phyloP scores from a whole-genome alignment of 2,888 invertebrate species.

The Odontocerum albicorne region DNA sequence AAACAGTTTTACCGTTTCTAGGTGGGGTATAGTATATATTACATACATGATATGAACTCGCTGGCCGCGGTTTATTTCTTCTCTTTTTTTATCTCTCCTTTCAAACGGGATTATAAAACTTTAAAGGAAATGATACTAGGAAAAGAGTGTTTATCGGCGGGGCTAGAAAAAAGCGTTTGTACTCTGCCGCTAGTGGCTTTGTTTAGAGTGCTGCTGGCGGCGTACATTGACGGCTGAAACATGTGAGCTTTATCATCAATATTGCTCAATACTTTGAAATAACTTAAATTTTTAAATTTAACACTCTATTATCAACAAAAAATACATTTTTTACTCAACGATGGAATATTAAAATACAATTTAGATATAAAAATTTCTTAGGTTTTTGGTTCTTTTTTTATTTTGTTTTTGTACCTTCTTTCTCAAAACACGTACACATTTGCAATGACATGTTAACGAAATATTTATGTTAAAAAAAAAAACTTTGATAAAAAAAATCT shows the following conservation, averaged over 20 bases:
- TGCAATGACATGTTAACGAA: too few relatives aligned
- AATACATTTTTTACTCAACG: too few relatives aligned
- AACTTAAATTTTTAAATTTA: neutral
- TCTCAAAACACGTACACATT: too few relatives aligned
- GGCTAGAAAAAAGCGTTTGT: conserved; percentile 30
- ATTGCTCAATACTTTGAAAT: neutral
- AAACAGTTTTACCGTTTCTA: conserved; percentile 12
- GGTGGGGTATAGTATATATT: too few relatives aligned
- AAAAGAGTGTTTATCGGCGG: conserved; percentile 33
- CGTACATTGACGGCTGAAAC: neutral
- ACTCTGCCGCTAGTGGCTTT: conserved; percentile 24
- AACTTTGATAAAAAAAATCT: too few relatives aligned
- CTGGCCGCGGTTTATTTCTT: conserved; percentile 31
- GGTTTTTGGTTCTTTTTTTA: too few relatives aligned
- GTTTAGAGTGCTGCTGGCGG: conserved; percentile 15
- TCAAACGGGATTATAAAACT: conserved; percentile 35
- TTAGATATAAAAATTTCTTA: too few relatives aligned
- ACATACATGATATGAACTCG: conserved; percentile 21
- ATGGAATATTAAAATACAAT: too few relatives aligned
- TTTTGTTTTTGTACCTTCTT: too few relatives aligned
- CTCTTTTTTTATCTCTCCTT: conserved; percentile 31
- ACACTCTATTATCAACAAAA: too few relatives aligned
- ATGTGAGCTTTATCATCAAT: too few relatives aligned
- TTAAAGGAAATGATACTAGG: conserved; percentile 36
- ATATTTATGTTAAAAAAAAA: too few relatives aligned